phyloP scores from a whole-genome alignment of 2,797 vertebrate species.

The Crypturellus tataupa region DNA sequence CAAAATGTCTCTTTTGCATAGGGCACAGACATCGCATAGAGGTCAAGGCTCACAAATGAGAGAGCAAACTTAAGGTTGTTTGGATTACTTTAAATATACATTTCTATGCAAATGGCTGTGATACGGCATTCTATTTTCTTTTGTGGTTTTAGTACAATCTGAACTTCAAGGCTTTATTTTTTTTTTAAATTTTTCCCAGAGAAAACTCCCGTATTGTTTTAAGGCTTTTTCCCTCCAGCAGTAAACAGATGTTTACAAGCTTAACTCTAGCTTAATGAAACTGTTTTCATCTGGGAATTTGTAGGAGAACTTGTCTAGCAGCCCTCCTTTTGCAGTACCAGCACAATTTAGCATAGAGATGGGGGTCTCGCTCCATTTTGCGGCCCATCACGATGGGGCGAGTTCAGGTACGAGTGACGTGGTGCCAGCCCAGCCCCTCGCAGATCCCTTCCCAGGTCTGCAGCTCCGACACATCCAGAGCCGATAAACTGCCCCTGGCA shows the following conservation, averaged over 20 bases:
- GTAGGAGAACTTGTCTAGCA: fast-evolving
- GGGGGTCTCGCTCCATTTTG: fast-evolving
- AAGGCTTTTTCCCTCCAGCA: not conserved
- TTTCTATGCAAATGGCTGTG: not conserved
- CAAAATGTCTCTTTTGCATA: not conserved
- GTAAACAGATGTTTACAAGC: not conserved
- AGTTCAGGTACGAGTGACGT: not conserved
- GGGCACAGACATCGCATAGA: not conserved
- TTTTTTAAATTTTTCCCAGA: not conserved
- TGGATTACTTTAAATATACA: not conserved
- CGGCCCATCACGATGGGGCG: not conserved
- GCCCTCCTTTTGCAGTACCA: not conserved
- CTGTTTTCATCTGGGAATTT: not conserved
- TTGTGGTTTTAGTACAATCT: not conserved
- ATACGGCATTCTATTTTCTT: not conserved
- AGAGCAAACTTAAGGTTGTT: not conserved
- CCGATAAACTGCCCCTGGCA: not conserved
- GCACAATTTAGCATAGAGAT: not conserved
- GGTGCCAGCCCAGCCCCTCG: not conserved
- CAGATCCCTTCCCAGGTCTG: not conserved
- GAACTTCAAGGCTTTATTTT: not conserved
- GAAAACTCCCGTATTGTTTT: not conserved
- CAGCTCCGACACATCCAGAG: not conserved
- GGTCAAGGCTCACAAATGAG: not conserved
- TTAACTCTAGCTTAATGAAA: not conserved